Evolutionary conservation across 1,140 invertebrate species (phyloP).

Genomic region (Oscheius sp.): DNA sequence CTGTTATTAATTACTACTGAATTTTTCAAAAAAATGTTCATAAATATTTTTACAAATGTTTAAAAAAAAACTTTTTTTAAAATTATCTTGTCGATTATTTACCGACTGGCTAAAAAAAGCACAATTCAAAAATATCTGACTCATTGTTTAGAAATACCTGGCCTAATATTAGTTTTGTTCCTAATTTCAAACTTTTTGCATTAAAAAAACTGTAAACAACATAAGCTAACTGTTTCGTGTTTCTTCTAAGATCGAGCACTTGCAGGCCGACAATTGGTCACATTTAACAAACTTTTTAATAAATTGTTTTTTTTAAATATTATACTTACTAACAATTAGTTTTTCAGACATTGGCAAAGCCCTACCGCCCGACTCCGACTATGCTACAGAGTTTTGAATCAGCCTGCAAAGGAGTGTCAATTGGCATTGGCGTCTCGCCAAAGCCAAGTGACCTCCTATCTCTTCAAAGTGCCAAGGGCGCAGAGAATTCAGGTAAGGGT

Average conservation of each 20-base stretch:
- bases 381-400: not conserved
- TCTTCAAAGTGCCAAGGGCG: not conserved
- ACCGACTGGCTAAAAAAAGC: no score
- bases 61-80: no score
- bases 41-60: no score
- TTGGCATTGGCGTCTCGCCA: not conserved
- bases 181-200: not conserved
- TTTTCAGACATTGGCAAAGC: conserved; percentile 10
- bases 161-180: not conserved
- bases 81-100: no score
- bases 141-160: no score
- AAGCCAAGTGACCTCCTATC: not conserved
- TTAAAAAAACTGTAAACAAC: not conserved
- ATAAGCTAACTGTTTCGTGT: not conserved
- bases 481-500: conserved; percentile 5
- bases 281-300: not conserved
- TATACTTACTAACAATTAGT: no score
- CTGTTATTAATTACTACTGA: no score
- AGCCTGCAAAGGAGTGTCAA: not conserved
- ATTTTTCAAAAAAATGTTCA: no score
- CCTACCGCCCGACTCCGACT: not conserved
- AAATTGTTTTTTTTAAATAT: no score
- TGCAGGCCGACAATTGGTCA: not conserved
- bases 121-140: no score
- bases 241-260: not conserved